Evolutionary conservation across 2,113 vertebrate species (phyloP), one percentile per base, ranked within the genome.

Genomic region (Lonchura striata): DNA sequence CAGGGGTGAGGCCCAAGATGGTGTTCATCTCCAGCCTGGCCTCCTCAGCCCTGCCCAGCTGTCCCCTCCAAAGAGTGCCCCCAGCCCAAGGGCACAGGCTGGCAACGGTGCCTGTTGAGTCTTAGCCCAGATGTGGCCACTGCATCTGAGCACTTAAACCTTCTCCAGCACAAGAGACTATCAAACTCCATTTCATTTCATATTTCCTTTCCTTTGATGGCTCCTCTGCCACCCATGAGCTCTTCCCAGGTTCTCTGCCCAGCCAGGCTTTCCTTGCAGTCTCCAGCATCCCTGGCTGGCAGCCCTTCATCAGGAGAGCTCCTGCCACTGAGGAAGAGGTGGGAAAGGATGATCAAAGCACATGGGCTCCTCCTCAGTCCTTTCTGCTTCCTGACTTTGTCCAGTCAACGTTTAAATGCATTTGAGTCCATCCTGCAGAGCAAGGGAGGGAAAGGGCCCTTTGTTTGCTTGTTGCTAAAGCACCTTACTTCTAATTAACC

Each of bases 401-500:
- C 52, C 9, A 28, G 39, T 50, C 64, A 88, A 54, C 5, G 2
- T 78, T 56, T 75, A 47, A 93, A 31, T 2, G 0, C 50, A 15
- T 63, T 50, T 69, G 54, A 77, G 72, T 90, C 59, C 54, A 25
- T 72, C 42, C 39, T 71, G 56, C 52, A 81, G 42, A 93, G 57
- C 39, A 46, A 56, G 18, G 44, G 39, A 85, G 61, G 59, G 80
- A 70, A 74, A 80, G 17, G 19, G 16, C 49, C 54, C 18, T 96
- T 96, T 96, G 79, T 96, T 96, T 96, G 74, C 93, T 96, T 95
- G 94, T 95, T 95, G 64, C 79, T 93, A 88, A 95, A 94, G 80
- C 90, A 97, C 90, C 90, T 97, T 97, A 86, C 37, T 92, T 96
- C 82, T 95, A 94, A 96, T 94, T 97, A 96, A 96, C 90, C 86